Percentiles rank a stretch among this genome's conserved stretches.
phyloP scores from a whole-genome alignment of 2,888 invertebrate genomes.

The Lithodes maja region DNA sequence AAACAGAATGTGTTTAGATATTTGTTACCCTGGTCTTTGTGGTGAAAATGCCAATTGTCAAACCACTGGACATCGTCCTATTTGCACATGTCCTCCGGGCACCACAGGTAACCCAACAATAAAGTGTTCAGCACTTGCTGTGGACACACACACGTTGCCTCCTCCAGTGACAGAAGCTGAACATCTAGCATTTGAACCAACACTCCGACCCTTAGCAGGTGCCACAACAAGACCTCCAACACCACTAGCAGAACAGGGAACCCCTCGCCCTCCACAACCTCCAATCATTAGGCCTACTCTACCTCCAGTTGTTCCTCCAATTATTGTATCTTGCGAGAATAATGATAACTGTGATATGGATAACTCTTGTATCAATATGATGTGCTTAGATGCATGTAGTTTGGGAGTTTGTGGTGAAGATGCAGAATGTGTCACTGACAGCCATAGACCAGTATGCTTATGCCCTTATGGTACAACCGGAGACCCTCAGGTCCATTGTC shows the following conservation, averaged over 20 bases:
- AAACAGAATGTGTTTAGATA: constrained; percentile 85
- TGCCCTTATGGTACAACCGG: constrained; percentile 89
- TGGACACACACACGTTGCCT: constrained; percentile 11
- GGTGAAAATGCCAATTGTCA: constrained; percentile 73
- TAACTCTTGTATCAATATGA: constrained; percentile 83
- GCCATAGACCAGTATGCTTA: constrained; percentile 77
- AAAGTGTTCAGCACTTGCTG: constrained; percentile 72
- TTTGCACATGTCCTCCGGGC: constrained; percentile 74
- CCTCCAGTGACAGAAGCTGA: constrained; percentile 46
- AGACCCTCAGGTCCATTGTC: constrained; percentile 89
- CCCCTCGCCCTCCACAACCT: constrained; percentile 28
- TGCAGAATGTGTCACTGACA: constrained; percentile 85
- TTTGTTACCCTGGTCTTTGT: constrained; percentile 87
- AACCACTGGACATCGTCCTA: constrained; percentile 72
- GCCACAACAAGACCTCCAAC: constrained; percentile 16
- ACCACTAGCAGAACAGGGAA: constrained; percentile 38
- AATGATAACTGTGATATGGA: constrained; percentile 85
- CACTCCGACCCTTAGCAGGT: constrained; percentile 42
- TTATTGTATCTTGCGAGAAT: constrained; percentile 80
- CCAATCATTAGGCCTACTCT: constrained; percentile 41
- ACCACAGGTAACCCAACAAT: constrained; percentile 73
- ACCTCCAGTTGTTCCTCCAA: constrained; percentile 46
- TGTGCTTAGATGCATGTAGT: constrained; percentile 85
- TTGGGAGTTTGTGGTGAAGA: constrained; percentile 84
- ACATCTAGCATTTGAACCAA: background rate